A percentile compares a stretch with the other conserved stretches of the same genome.
Conservation (phyloP, 2,888 invertebrate genomes). For the Yponomeuta cagnagella region DNA sequence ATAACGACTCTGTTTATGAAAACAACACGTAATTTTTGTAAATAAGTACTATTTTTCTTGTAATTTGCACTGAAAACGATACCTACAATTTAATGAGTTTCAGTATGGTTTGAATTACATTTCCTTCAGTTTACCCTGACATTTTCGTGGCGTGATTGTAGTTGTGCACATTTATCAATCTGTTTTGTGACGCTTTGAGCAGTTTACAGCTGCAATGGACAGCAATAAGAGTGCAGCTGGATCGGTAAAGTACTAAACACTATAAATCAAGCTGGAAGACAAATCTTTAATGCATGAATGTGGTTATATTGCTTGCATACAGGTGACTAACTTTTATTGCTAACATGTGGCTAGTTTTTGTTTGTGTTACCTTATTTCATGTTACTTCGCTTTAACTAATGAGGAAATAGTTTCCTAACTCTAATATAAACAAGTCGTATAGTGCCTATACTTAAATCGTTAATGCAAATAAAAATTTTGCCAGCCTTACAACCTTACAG, state of each 20-base stretch:
- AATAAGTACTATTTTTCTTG: background rate
- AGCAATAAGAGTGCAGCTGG: conserved; percentile 52
- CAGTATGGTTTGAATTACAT: background rate
- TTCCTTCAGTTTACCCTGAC: background rate
- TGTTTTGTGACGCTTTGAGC: background rate
- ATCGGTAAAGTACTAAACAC: conserved; percentile 36
- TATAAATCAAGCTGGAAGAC: background rate
- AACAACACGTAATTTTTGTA: background rate
- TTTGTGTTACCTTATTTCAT: background rate
- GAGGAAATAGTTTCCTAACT: background rate
- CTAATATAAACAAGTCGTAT: too few relatives aligned
- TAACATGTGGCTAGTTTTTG: background rate
- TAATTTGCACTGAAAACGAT: background rate
- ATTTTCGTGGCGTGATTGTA: background rate
- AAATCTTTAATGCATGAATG: background rate
- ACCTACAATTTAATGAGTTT: background rate
- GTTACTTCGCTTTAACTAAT: background rate
- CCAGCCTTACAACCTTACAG: too few relatives aligned
- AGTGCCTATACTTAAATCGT: too few relatives aligned
- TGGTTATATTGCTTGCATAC: background rate
- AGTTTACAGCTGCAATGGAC: conserved; percentile 23
- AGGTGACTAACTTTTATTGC: conserved; percentile 3
- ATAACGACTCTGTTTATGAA: background rate
- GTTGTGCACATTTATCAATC: background rate
- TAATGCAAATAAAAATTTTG: too few relatives aligned